phyloP scores from a whole-genome alignment of 1,140 invertebrate genomes.

The Dryas iulia region DNA sequence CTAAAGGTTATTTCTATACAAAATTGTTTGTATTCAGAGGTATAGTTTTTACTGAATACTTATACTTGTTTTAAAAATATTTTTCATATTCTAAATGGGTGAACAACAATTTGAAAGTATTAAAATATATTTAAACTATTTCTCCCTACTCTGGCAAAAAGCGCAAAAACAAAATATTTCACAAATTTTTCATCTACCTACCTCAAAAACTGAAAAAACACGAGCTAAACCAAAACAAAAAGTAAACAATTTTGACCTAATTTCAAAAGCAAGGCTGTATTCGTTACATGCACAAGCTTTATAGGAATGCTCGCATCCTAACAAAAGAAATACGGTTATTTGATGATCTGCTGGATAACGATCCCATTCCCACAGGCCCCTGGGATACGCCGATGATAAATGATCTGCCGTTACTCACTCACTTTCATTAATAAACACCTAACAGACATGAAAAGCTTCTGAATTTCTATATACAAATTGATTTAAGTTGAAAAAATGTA shows the following conservation, averaged over 20 bases:
- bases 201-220: too few relatives aligned
- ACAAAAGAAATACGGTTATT: slow-evolving; percentile 15
- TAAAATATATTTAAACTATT: too few relatives aligned
- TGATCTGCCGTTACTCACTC: not conserved
- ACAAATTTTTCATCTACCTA: too few relatives aligned
- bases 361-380: slow-evolving; percentile 2
- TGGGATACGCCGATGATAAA: slow-evolving; percentile 9
- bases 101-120: too few relatives aligned
- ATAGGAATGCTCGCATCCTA: not conserved
- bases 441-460: not conserved
- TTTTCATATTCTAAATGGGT: too few relatives aligned
- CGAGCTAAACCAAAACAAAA: too few relatives aligned
- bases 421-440: slow-evolving; percentile 11
- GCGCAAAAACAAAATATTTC: too few relatives aligned
- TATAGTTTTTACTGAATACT: too few relatives aligned
- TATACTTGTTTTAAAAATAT: too few relatives aligned
- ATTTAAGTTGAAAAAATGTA: not conserved
- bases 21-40: too few relatives aligned
- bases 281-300: not conserved
- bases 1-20: too few relatives aligned
- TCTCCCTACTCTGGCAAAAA: too few relatives aligned
- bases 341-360: slow-evolving; percentile 16
- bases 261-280: not conserved
- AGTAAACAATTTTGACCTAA: not conserved
- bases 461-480: slow-evolving; percentile 3